These are phyloP conservation scores for Mustelus asterias DNA, from an alignment of 2,113 vertebrate genomes.

Conservation along the genomic window DNA sequence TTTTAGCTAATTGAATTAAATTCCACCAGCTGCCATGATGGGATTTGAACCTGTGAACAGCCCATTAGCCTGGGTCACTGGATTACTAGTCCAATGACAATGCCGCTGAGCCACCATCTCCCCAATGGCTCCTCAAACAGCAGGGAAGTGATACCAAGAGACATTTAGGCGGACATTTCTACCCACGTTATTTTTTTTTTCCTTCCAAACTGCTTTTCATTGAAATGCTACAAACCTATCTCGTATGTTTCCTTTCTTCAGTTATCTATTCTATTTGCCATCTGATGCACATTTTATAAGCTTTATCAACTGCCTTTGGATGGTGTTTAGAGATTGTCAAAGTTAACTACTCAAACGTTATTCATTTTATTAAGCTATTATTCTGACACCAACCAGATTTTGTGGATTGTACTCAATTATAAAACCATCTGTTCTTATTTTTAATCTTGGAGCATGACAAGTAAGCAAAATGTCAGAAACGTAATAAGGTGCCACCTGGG, in stretches of 20 bases:
- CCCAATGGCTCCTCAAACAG: not conserved
- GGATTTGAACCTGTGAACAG: too few species aligned
- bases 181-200: not conserved
- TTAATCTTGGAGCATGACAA: constrained; percentile 29
- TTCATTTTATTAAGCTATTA: constrained; percentile 30
- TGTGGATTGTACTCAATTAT: constrained; percentile 29
- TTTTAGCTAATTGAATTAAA: too few species aligned
- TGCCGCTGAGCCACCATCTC: too few species aligned
- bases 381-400: not conserved
- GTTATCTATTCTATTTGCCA: not conserved
- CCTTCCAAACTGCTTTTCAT: not conserved
- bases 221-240: not conserved
- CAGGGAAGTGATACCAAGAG: not conserved
- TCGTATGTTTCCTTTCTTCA: not conserved
- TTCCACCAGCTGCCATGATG: too few species aligned
- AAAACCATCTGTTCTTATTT: constrained; percentile 33
- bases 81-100: too few species aligned
- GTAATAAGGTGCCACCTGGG: constrained; percentile 27
- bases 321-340: constrained; percentile 34
- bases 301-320: constrained; percentile 13
- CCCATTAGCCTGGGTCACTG: too few species aligned
- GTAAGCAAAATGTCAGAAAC: constrained; percentile 31
- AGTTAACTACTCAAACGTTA: constrained; percentile 33
- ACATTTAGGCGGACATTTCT: not conserved
- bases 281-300: constrained; percentile 1